Percentiles rank a stretch among this genome's conserved stretches.
phyloP scores from a whole-genome alignment of 2,797 vertebrate genomes.

The Halcyon chelicuti region DNA sequence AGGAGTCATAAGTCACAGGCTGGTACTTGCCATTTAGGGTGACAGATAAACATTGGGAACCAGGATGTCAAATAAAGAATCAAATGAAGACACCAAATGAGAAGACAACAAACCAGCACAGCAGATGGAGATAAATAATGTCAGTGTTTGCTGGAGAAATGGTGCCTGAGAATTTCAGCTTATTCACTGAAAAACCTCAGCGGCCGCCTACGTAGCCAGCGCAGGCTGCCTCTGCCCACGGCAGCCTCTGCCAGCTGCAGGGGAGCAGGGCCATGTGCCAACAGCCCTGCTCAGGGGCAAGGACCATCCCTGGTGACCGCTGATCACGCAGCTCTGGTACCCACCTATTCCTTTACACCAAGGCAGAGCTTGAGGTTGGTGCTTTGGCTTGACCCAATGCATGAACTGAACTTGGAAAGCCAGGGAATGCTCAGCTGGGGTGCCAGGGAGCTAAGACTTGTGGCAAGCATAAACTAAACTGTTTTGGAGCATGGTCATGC shows the following conservation, averaged over 20 bases:
- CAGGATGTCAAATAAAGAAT: neutral
- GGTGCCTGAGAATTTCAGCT: neutral
- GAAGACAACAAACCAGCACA: neutral
- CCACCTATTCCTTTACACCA: neutral
- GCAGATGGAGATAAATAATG: slow-evolving; percentile 36
- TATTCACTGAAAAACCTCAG: neutral
- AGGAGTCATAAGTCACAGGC: neutral
- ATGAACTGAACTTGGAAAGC: neutral
- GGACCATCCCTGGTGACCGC: neutral
- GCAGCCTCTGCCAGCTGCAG: neutral
- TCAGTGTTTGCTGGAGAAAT: neutral
- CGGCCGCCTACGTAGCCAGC: neutral
- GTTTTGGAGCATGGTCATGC: rapidly evolving
- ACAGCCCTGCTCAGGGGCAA: neutral
- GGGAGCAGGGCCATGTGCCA: rapidly evolving
- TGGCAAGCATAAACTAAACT: neutral
- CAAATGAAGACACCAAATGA: neutral
- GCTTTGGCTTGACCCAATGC: rapidly evolving
- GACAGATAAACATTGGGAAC: neutral
- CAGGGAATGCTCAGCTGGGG: rapidly evolving
- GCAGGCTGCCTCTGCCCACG: neutral
- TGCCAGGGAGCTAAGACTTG: neutral
- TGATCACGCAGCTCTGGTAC: neutral
- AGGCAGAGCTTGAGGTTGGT: neutral
- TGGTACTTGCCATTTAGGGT: neutral